Percentiles rank a stretch among this genome's conserved stretches.
phyloP scores from a whole-genome alignment of 1,140 invertebrate genomes.

The Tyrophagus putrescentiae region DNA sequence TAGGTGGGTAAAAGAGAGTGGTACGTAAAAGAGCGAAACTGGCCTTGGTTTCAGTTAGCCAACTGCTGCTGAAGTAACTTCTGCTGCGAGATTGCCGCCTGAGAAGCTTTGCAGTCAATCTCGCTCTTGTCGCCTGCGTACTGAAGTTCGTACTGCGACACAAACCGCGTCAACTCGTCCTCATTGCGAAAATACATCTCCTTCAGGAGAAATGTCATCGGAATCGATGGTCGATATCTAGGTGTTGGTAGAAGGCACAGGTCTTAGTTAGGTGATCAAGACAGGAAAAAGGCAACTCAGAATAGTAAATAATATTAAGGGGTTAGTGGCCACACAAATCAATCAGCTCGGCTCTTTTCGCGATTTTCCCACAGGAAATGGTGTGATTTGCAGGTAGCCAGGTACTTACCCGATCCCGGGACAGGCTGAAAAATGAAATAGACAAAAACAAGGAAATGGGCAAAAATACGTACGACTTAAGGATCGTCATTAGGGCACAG shows the following conservation, averaged over 20 bases:
- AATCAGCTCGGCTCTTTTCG: not conserved
- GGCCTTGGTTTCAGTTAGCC: too few species aligned
- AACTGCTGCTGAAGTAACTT: not conserved
- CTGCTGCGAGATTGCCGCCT: not conserved
- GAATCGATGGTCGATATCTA: constrained; percentile 83
- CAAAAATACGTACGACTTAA: constrained; percentile 64
- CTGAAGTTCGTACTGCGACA: constrained; percentile 58
- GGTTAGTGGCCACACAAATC: not conserved
- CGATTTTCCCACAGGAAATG: not conserved
- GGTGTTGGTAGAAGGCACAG: constrained; percentile 40
- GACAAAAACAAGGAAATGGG: constrained; percentile 1
- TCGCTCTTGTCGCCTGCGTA: constrained; percentile 49
- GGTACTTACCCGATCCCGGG: not conserved
- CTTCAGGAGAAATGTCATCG: constrained; percentile 62
- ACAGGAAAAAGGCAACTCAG: constrained; percentile 25
- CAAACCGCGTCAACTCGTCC: constrained; percentile 69
- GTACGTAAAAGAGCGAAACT: too few species aligned
- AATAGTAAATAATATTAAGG: constrained; percentile 8
- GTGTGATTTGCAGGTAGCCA: not conserved
- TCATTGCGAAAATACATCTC: constrained; percentile 68
- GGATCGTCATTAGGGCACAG: constrained; percentile 68
- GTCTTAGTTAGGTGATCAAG: constrained; percentile 27
- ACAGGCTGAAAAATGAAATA: not conserved
- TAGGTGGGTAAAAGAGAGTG: too few species aligned
- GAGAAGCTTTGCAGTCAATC: constrained; percentile 62